These are phyloP conservation scores for Habropoda laboriosa DNA, from an alignment of 1,140 invertebrate species.

Conservation along the genomic window DNA sequence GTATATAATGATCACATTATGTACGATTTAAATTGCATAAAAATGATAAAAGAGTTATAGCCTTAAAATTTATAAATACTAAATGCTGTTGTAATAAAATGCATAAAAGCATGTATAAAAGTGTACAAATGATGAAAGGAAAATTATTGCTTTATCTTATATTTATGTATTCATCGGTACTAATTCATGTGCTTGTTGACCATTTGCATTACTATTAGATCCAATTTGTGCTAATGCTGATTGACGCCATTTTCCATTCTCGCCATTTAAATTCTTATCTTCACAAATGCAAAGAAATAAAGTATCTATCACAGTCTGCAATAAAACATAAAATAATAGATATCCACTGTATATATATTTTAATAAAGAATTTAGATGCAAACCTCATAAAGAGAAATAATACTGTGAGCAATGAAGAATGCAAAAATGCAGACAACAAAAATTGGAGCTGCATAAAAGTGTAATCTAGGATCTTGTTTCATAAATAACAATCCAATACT, in stretches of 20 bases:
- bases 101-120: constrained; percentile 43
- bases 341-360: background rate
- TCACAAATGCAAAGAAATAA: constrained; percentile 97
- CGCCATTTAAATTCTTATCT: constrained; percentile 86
- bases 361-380: constrained; percentile 51
- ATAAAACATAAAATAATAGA: constrained; percentile 52
- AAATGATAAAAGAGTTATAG: constrained; percentile 19
- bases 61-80: background rate
- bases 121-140: background rate
- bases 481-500: constrained; percentile 88
- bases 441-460: constrained; percentile 93
- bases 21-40: constrained; percentile 31
- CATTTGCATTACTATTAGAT: constrained; percentile 72
- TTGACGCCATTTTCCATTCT: constrained; percentile 85
- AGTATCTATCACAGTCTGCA: constrained; percentile 96
- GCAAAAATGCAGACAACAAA: constrained; percentile 93
- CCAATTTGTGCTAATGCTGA: constrained; percentile 84
- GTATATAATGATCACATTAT: constrained; percentile 1
- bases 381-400: constrained; percentile 97
- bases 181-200: constrained; percentile 79
- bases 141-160: constrained; percentile 16
- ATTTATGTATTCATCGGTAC: constrained; percentile 76
- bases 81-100: constrained; percentile 20
- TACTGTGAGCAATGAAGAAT: constrained; percentile 96
- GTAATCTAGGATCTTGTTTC: constrained; percentile 86